These are phyloP conservation scores for Drosophila rellima DNA, from an alignment of 2,888 invertebrate genomes.

Conservation along the genomic window DNA sequence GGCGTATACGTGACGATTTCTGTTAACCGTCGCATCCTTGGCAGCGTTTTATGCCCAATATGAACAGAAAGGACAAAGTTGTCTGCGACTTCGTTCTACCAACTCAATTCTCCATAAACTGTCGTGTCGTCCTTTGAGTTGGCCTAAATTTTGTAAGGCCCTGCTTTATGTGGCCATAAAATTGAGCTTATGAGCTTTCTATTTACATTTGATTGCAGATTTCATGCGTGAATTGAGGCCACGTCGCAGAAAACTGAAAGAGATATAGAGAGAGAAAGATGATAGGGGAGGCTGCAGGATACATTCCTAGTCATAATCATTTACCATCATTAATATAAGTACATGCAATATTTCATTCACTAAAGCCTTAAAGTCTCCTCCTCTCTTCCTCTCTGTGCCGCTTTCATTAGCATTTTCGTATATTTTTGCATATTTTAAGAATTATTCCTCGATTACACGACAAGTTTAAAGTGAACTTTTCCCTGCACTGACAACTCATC, in stretches of 20 bases:
- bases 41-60: constrained; percentile 46
- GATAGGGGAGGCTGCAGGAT: background rate
- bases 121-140: constrained; percentile 36
- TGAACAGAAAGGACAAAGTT: background rate
- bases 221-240: constrained; percentile 53
- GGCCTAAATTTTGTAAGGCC: constrained; percentile 52
- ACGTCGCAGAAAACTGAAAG: constrained; percentile 8
- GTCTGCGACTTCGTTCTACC: constrained; percentile 10
- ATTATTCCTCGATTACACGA: constrained; percentile 14
- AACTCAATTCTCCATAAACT: constrained; percentile 19
- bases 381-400: background rate
- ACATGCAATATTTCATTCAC: constrained; percentile 12
- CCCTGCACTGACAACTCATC: constrained; percentile 1
- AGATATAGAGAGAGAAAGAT: background rate
- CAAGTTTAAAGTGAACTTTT: constrained; percentile 15
- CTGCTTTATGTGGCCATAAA: constrained; percentile 54
- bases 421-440: constrained; percentile 14
- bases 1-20: constrained; percentile 73
- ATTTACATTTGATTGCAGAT: constrained; percentile 74
- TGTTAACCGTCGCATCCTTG: constrained; percentile 65
- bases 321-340: constrained; percentile 26
- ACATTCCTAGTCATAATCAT: constrained; percentile 18
- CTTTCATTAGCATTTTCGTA: constrained; percentile 13
- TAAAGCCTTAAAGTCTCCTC: background rate
- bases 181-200: constrained; percentile 69